Percentiles rank a stretch among this genome's conserved stretches.
Conservation (phyloP, 2,113 vertebrate species). For the Cichladusa arquata region DNA sequence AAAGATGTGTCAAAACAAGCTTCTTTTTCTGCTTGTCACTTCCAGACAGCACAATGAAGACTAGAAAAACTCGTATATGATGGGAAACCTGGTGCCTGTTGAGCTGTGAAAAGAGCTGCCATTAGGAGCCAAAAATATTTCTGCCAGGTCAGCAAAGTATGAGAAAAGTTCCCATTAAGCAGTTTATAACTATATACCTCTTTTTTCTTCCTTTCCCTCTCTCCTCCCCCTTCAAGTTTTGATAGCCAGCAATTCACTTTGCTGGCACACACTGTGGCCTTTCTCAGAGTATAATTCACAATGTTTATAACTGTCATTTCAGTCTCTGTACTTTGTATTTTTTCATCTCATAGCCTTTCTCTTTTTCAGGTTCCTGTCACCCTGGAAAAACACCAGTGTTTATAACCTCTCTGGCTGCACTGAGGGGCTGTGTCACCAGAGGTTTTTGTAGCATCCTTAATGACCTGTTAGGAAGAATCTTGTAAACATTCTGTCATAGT, state of each 20-base stretch:
- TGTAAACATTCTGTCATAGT: constrained; percentile 40
- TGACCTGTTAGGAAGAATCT: constrained; percentile 38
- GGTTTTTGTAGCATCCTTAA: constrained; percentile 24
- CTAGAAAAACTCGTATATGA: not conserved
- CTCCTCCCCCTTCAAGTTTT: not conserved
- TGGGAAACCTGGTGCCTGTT: not conserved
- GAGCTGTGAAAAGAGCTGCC: constrained; percentile 16
- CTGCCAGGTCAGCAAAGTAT: not conserved
- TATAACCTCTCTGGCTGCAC: constrained; percentile 3
- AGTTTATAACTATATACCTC: not conserved
- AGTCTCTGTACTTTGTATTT: not conserved
- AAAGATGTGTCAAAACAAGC: not conserved
- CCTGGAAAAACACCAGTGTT: constrained; percentile 17
- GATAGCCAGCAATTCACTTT: constrained; percentile 5
- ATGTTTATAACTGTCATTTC: constrained; percentile 32
- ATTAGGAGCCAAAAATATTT: not conserved
- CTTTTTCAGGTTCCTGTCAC: constrained; percentile 2
- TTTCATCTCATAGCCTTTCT: constrained; percentile 24
- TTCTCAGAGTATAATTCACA: not conserved
- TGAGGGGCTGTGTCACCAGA: constrained; percentile 13
- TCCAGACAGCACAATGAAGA: not conserved
- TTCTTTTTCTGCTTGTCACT: not conserved
- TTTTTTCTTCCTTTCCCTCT: not conserved
- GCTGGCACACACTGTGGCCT: not conserved
- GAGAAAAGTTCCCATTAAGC: not conserved